A percentile compares a stretch with the other conserved stretches of the same genome.
These are phyloP conservation scores for Cryptophagus acutangulus DNA, from an alignment of 2,888 invertebrate species.

Conservation along the genomic window DNA sequence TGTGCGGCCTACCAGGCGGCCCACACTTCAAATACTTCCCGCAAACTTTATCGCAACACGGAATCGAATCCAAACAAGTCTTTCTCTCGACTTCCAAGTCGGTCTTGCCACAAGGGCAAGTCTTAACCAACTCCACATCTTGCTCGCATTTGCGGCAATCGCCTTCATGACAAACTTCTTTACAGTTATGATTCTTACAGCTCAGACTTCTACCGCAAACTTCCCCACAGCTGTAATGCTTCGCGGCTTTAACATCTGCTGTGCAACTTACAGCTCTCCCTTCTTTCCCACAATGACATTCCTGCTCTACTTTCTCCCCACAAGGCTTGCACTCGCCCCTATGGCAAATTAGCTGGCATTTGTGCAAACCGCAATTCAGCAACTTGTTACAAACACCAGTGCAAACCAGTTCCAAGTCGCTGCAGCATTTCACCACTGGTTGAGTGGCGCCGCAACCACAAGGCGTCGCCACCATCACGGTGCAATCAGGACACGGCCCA, in stretches of 20 bases:
- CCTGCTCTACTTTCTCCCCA: conserved; percentile 60
- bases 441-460: conserved; percentile 76
- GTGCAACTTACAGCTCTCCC: conserved; percentile 61
- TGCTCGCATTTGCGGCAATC: conserved; percentile 61
- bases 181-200: conserved; percentile 63
- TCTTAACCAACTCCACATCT: conserved; percentile 57
- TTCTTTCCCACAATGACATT: conserved; percentile 67
- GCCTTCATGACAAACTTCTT: conserved; percentile 61
- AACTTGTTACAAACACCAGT: conserved; percentile 65
- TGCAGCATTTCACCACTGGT: conserved; percentile 66
- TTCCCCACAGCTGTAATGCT: conserved; percentile 58
- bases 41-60: conserved; percentile 69
- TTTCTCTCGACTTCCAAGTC: conserved; percentile 50
- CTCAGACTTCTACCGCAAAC: conserved; percentile 56
- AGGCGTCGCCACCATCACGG: conserved; percentile 64
- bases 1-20: conserved; percentile 60
- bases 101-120: conserved; percentile 75
- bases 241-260: conserved; percentile 48
- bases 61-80: conserved; percentile 75
- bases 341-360: conserved; percentile 73
- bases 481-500: conserved; percentile 90
- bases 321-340: conserved; percentile 73
- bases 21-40: conserved; percentile 65
- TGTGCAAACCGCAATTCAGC: conserved; percentile 74
- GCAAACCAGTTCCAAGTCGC: conserved; percentile 68